Evolutionary conservation across 2,113 vertebrate genomes (phyloP).

Genomic region (Poecile atricapillus): DNA sequence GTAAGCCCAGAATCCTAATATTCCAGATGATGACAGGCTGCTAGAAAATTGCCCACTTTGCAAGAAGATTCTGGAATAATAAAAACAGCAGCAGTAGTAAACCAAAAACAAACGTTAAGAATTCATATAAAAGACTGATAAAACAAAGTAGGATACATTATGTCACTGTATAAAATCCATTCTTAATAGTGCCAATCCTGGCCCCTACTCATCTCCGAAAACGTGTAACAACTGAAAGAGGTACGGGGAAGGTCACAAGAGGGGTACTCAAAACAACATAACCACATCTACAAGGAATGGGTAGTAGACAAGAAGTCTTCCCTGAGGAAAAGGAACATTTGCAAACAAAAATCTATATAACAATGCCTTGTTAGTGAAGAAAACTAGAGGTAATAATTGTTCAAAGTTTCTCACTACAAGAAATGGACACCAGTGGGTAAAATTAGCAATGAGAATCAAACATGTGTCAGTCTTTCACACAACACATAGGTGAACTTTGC

Average conservation of each 20-base stretch:
- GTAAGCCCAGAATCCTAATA: neutral
- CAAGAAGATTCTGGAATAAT: neutral
- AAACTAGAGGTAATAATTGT: neutral
- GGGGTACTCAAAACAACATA: neutral
- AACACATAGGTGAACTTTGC: neutral
- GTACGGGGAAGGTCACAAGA: rapidly evolving
- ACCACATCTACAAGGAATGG: neutral
- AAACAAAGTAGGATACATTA: neutral
- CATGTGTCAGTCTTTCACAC: neutral
- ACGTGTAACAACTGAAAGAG: neutral
- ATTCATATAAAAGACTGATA: neutral
- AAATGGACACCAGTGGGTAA: neutral
- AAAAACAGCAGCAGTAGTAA: neutral
- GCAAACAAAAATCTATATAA: neutral
- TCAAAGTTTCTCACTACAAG: neutral
- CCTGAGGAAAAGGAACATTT: neutral
- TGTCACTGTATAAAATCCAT: neutral
- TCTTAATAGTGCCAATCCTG: neutral
- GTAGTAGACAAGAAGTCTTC: neutral
- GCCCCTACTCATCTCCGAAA: neutral
- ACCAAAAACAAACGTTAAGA: neutral
- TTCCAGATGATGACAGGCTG: neutral
- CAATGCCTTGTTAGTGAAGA: neutral
- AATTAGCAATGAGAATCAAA: neutral
- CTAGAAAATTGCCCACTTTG: neutral